Conservation (phyloP, 2,888 invertebrate genomes). For the Azorinus chamasolen region DNA sequence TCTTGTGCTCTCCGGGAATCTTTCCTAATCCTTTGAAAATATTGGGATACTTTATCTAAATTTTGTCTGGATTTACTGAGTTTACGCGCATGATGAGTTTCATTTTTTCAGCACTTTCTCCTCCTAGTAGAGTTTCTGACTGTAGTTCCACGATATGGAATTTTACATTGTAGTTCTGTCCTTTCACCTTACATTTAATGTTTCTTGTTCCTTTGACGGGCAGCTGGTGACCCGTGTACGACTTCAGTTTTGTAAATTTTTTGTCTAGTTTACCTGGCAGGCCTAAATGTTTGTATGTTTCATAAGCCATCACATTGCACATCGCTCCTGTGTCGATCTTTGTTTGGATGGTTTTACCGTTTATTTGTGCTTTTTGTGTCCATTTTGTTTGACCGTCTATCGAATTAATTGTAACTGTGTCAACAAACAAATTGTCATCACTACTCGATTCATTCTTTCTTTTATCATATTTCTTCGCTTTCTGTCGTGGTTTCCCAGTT, state of each 20-base stretch:
- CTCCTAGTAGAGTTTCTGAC: constrained; percentile 21
- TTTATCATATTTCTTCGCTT: too few species aligned
- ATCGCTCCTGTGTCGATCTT: constrained; percentile 17
- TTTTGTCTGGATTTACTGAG: constrained; percentile 14
- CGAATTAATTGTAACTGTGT: too few species aligned
- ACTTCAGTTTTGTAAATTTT: constrained; percentile 9
- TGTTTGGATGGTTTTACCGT: constrained; percentile 19
- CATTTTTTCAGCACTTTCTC: constrained; percentile 17
- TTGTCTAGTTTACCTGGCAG: background rate
- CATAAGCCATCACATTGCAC: constrained; percentile 18
- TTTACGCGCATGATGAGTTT: constrained; percentile 20
- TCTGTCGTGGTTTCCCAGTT: too few species aligned
- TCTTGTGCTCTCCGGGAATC: constrained; percentile 32
- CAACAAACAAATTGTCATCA: too few species aligned
- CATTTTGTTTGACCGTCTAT: constrained; percentile 11
- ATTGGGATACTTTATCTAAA: constrained; percentile 17
- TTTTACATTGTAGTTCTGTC: constrained; percentile 10
- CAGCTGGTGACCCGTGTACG: constrained; percentile 36
- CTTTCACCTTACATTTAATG: constrained; percentile 17
- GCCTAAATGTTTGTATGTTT: constrained; percentile 6
- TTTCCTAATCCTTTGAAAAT: constrained; percentile 35
- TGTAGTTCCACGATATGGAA: constrained; percentile 31
- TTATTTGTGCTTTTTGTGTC: constrained; percentile 21
- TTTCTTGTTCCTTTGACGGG: constrained; percentile 5
- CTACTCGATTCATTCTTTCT: background rate